These are phyloP conservation scores for Scophthalmus maximus DNA, from an alignment of 2,113 vertebrate genomes.

Conservation along the genomic window DNA sequence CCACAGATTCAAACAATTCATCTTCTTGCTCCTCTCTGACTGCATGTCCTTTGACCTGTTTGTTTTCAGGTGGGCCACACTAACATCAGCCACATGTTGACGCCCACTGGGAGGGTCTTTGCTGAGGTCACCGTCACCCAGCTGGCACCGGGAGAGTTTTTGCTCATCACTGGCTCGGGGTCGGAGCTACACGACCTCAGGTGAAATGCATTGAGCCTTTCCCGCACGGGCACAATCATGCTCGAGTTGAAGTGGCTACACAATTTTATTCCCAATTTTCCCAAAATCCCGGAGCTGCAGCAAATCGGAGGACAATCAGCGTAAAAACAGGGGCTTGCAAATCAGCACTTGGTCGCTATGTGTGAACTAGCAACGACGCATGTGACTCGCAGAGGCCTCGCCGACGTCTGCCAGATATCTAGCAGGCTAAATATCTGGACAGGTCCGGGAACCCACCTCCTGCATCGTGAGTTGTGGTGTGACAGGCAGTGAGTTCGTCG, in stretches of 20 bases:
- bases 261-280: too few relatives aligned
- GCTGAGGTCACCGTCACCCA: conserved; percentile 96
- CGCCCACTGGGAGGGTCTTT: conserved; percentile 89
- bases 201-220: conserved; percentile 76
- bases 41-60: background rate
- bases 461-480: too few relatives aligned
- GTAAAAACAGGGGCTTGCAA: too few relatives aligned
- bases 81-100: conserved; percentile 99
- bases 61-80: conserved; percentile 89
- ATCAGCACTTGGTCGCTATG: too few relatives aligned
- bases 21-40: background rate
- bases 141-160: conserved; percentile 87
- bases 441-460: too few relatives aligned
- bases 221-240: background rate
- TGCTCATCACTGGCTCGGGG: conserved; percentile 94
- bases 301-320: too few relatives aligned
- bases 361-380: too few relatives aligned
- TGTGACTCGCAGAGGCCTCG: too few relatives aligned
- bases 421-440: too few relatives aligned
- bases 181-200: conserved; percentile 96
- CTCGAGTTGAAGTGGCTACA: background rate
- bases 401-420: too few relatives aligned
- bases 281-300: too few relatives aligned
- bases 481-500: too few relatives aligned
- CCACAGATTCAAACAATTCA: background rate